phyloP scores from a whole-genome alignment of 2,888 invertebrate species.

The Tipula helvola region DNA sequence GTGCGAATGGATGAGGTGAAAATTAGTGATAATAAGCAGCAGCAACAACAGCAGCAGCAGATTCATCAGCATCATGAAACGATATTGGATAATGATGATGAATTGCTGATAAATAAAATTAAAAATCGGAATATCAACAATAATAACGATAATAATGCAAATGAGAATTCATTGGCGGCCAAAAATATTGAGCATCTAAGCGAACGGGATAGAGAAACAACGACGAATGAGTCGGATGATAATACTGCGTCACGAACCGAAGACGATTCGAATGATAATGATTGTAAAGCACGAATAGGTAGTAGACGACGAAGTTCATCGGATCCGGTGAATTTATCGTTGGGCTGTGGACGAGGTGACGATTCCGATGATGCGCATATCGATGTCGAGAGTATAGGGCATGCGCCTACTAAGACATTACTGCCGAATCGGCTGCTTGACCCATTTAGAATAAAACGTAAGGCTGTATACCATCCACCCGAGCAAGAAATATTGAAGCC shows the following conservation, averaged over 20 bases:
- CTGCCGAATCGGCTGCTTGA: constrained; percentile 35
- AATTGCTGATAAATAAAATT: neutral
- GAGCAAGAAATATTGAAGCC: constrained; percentile 45
- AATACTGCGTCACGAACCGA: constrained; percentile 23
- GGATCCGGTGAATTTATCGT: constrained; percentile 69
- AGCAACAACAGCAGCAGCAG: neutral
- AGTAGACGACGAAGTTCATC: constrained; percentile 59
- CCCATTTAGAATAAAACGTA: constrained; percentile 39
- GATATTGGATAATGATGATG: neutral
- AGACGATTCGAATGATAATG: constrained; percentile 35
- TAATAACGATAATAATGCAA: neutral
- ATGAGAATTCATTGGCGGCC: neutral
- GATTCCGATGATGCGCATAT: constrained; percentile 44
- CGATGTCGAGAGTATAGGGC: constrained; percentile 40
- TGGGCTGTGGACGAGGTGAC: constrained; percentile 42
- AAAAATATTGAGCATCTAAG: neutral
- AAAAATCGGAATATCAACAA: constrained; percentile 1
- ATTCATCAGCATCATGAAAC: neutral
- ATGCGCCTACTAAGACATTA: constrained; percentile 31
- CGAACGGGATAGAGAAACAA: constrained; percentile 23
- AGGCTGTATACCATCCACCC: constrained; percentile 50
- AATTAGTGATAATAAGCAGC: neutral
- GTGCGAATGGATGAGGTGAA: neutral
- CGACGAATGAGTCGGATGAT: constrained; percentile 17
- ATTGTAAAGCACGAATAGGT: constrained; percentile 31